Evolutionary conservation across 2,797 vertebrate species (phyloP).

Genomic region (Tenualosa ilisha): DNA sequence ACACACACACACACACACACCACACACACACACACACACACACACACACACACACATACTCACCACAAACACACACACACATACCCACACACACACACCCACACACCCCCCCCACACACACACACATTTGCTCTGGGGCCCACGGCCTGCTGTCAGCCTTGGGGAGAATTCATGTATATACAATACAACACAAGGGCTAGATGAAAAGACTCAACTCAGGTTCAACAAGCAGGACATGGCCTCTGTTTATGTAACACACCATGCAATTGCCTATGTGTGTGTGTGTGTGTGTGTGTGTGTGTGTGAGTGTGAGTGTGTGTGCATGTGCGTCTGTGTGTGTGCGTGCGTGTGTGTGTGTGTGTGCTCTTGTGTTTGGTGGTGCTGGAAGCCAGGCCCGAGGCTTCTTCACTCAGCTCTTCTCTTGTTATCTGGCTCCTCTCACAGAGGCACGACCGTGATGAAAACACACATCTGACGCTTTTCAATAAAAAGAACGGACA

Average conservation of each 20-base stretch:
- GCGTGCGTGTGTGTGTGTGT: neutral
- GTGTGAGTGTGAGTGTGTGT: neutral
- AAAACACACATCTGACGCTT: neutral
- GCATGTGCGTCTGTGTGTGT: neutral
- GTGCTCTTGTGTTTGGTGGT: neutral
- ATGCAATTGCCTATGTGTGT: neutral
- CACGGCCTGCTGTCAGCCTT: too few relatives aligned
- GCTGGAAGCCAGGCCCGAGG: neutral
- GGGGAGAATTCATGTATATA: neutral
- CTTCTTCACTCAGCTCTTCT: neutral
- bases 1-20: too few relatives aligned
- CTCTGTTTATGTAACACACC: neutral
- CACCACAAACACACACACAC: too few relatives aligned
- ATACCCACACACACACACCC: too few relatives aligned
- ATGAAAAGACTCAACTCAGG: neutral
- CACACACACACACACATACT: too few relatives aligned
- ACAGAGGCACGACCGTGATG: neutral
- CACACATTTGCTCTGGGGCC: too few relatives aligned
- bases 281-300: conserved; percentile 38
- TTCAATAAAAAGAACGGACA: neutral
- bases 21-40: too few relatives aligned
- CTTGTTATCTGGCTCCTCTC: neutral
- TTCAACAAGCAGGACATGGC: neutral
- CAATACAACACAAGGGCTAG: neutral
- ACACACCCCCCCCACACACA: too few relatives aligned